Evolutionary conservation across 2,797 vertebrate genomes (phyloP), one percentile per base, ranked within the genome.

Genomic region (Aldrovandia affinis): DNA sequence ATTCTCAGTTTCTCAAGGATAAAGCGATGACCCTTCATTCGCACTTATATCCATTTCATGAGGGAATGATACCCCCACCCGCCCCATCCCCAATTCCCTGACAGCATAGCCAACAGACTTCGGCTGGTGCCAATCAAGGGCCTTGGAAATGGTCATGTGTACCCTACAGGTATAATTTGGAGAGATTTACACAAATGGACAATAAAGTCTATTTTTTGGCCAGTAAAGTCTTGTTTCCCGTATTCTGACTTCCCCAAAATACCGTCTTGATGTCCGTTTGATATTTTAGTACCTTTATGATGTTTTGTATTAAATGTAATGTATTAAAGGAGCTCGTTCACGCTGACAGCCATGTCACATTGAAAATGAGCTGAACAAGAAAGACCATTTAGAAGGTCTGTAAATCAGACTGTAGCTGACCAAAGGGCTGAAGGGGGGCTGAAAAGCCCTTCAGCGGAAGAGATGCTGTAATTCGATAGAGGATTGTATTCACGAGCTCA

Each of bases 1-100:
- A 95, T 95, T 95, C 94, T 96, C 94, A 93, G 93, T 95, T 96
- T 96, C 95, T 96, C 96, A 96, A 96, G 95, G 95, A 96, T 95
- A 95, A 95, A 96, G 93, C 89, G 92, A 95, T 96, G 94, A 96
- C 95, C 96, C 95, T 95, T 92, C 94, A 89, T 88, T 81, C 92
- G 91, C 92, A 90, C 92, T 94, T 95, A 93, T 94, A 96, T 95
- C 95, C 92, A 94, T 95, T 96, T 95, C 93, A 94, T 91, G 93
- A 88, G 86, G 91, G 87, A 88, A 93, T 94, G 90, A 90, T 87
- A 86, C 88, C 92, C 73, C 55, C 55, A 8, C 30, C 50, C 61
- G 89, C 22, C 9, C 8, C 55, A 61, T 84, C 47, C 33, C 25
- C 25, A 47, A 52, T 84, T 80, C 79, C 28, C 61, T 42, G 47